Evolutionary conservation across 2,888 invertebrate genomes (phyloP), one percentile per base, ranked within the genome.

Genomic region (Phortica magna): DNA sequence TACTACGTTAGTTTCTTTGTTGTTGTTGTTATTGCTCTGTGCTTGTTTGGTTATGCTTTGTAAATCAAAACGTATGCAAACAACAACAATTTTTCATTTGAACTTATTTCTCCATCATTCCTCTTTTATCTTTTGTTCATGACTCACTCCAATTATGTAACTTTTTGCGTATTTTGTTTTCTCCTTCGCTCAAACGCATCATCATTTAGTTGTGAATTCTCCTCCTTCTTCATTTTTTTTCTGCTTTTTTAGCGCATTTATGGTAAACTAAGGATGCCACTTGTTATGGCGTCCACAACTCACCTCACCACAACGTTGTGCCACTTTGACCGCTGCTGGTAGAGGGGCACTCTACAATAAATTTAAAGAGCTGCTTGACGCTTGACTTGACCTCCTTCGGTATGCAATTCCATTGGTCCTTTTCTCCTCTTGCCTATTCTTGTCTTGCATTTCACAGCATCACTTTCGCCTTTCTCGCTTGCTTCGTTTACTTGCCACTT

Each of bases 51-150:
- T 12, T 14, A 10, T 12, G 19, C 10, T 61, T 17, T 61, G 61
- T 7, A 61, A 61, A 61, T 2, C 22, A 61, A 61, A 68, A 53
- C 48, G 48, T 10, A 71, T 55, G 5, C 67, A 75, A 70, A 71
- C 71, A 71, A 43, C 64, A 75, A 71, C 70, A 59, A 72, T 73
- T 73, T 72, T 72, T 73, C 53, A 57, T 67, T 73, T 76, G 22
- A 43, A 68, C 43, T 68, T 68, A 19, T 68, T 68, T 12, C n/a
- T 43, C 17, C 22, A n/a, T n/a, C n/a, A n/a, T 5, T 19, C 9
- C 61, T 22, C 7, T 22, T 9, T 19, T 61, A 1, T 7, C 19
- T 9, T 22, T 7, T 12, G 7, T 61, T n/a, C 61, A 61, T 61
- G 9, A 19, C 43, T 31, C 43, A 43, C 1, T 39, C 48, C 68